Percentiles rank a stretch among this genome's conserved stretches.
These are phyloP conservation scores for Collichthys lucidus DNA, from an alignment of 2,113 vertebrate species.

Conservation along the genomic window DNA sequence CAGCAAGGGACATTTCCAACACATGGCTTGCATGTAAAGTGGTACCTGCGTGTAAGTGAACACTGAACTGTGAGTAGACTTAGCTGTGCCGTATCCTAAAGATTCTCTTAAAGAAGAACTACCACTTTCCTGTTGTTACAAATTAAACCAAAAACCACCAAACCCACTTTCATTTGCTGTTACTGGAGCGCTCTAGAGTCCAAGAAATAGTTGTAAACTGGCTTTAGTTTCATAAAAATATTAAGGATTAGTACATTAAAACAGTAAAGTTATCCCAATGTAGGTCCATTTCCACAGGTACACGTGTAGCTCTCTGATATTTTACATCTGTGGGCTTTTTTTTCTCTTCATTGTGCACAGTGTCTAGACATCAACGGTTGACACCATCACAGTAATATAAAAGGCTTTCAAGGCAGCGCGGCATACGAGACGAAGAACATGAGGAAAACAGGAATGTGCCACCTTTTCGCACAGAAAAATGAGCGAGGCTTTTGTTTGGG, in stretches of 20 bases:
- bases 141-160: background rate
- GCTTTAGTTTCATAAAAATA: too few species aligned
- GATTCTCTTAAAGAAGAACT: background rate
- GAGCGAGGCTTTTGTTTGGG: slow-evolving; percentile 17
- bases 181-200: background rate
- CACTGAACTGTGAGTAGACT: background rate
- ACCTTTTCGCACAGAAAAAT: slow-evolving; percentile 20
- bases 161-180: background rate
- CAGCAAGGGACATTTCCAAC: slow-evolving; percentile 1
- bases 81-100: background rate
- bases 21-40: slow-evolving; percentile 22
- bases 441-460: slow-evolving; percentile 8
- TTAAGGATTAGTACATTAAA: background rate
- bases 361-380: slow-evolving; percentile 23
- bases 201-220: too few species aligned
- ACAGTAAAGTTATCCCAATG: background rate
- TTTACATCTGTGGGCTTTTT: slow-evolving; percentile 3
- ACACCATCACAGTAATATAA: slow-evolving; percentile 27
- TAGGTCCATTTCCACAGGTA: background rate
- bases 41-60: background rate
- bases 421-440: slow-evolving; percentile 1
- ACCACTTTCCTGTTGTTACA: background rate
- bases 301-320: slow-evolving; percentile 4
- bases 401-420: slow-evolving; percentile 20
- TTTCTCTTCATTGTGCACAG: slow-evolving; percentile 4